Percentiles rank a stretch among this genome's conserved stretches.
Evolutionary conservation across 1,140 invertebrate genomes (phyloP).

Genomic region (Papilio polyxenes): DNA sequence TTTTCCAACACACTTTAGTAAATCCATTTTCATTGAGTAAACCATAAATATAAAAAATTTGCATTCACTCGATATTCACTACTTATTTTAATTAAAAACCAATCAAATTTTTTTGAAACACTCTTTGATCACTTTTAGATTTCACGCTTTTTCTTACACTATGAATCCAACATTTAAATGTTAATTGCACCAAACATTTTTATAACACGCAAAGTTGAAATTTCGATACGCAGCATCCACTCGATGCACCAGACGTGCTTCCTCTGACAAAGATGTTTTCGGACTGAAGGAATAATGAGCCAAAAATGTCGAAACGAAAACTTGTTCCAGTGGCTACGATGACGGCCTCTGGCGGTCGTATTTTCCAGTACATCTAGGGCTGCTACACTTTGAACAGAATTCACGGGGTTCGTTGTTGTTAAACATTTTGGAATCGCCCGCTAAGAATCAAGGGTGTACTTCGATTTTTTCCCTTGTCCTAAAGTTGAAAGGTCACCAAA

Average conservation of each 20-base stretch:
- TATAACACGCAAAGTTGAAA: neutral
- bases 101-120: neutral
- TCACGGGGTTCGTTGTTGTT: neutral
- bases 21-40: neutral
- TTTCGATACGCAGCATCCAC: neutral
- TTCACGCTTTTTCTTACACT: neutral
- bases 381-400: neutral
- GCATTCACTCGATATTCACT: neutral
- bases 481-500: no score
- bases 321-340: neutral
- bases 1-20: neutral
- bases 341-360: constrained; percentile 13
- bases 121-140: constrained; percentile 7
- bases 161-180: neutral
- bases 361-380: neutral
- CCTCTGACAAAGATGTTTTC: neutral
- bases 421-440: no score
- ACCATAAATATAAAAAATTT: neutral
- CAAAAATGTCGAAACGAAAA: constrained; percentile 10
- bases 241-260: constrained; percentile 10
- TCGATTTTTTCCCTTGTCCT: no score
- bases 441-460: no score
- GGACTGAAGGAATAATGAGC: constrained; percentile 1
- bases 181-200: neutral
- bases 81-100: neutral